Conservation (phyloP, 1,140 invertebrate genomes). For the Elymnias hypermnestra region DNA sequence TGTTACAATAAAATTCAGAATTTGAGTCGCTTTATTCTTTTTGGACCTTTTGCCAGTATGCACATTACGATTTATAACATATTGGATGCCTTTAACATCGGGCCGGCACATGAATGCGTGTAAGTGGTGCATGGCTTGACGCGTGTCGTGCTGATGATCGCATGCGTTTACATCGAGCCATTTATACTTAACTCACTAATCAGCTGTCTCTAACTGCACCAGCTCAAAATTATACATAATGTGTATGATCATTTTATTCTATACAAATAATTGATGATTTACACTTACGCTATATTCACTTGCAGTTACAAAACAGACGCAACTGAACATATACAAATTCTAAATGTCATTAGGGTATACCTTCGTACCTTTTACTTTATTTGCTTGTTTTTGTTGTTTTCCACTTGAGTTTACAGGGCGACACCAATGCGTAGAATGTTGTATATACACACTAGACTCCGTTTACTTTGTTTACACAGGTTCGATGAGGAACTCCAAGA, state of each 20-base stretch:
- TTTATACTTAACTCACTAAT: constrained; percentile 36
- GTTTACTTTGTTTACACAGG: constrained; percentile 73
- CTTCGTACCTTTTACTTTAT: constrained; percentile 1
- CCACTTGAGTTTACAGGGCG: constrained; percentile 28
- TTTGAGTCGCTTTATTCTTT: constrained; percentile 51
- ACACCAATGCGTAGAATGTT: constrained; percentile 16
- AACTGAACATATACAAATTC: background rate
- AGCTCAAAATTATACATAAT: constrained; percentile 9
- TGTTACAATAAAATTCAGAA: constrained; percentile 71
- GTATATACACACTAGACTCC: constrained; percentile 37
- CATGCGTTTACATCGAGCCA: constrained; percentile 54
- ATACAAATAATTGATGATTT: constrained; percentile 3
- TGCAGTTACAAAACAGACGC: background rate
- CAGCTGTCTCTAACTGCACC: constrained; percentile 19
- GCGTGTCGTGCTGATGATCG: constrained; percentile 49
- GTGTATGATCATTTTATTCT: constrained; percentile 9
- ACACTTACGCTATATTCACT: constrained; percentile 7
- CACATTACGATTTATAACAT: constrained; percentile 35
- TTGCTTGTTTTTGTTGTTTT: too few species aligned
- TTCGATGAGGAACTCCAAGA: constrained; percentile 75
- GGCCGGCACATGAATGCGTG: constrained; percentile 40
- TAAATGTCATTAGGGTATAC: background rate
- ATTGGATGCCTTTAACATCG: constrained; percentile 35
- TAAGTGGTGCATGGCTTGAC: constrained; percentile 73
- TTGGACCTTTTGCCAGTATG: constrained; percentile 42